Conservation (phyloP, 2,888 invertebrate species). For the Acrobasis repandana region DNA sequence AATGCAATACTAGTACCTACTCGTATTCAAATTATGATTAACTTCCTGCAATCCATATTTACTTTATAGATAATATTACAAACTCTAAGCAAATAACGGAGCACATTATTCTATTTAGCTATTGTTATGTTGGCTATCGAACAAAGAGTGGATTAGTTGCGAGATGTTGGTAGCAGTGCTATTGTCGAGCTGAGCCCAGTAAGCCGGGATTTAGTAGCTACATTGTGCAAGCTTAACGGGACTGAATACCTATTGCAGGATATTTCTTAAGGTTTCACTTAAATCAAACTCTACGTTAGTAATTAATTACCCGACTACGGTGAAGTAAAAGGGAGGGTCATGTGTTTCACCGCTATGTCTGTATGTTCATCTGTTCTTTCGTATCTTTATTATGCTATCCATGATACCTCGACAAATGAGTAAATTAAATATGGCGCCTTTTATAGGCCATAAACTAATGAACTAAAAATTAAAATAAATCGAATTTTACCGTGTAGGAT, state of each 20-base stretch:
- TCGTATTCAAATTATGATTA: background rate
- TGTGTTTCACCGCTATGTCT: too few relatives aligned
- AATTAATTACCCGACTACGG: too few relatives aligned
- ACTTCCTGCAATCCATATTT: background rate
- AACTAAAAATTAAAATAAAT: too few relatives aligned
- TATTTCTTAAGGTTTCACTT: background rate
- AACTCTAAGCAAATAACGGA: background rate
- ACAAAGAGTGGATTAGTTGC: conserved; percentile 11
- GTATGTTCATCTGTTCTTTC: too few relatives aligned
- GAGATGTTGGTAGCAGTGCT: conserved; percentile 3
- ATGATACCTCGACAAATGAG: too few relatives aligned
- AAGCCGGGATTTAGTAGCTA: conserved; percentile 1
- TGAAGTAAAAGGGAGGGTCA: too few relatives aligned
- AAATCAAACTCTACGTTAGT: too few relatives aligned
- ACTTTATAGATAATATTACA: conserved; percentile 1
- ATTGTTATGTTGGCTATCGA: conserved; percentile 13
- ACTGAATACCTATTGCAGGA: background rate
- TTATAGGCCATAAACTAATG: too few relatives aligned
- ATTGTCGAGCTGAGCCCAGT: conserved; percentile 3
- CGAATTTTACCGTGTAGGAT: too few relatives aligned
- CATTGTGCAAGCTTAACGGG: conserved; percentile 8
- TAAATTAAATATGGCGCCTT: too few relatives aligned
- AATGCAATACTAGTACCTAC: too few relatives aligned
- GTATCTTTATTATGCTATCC: too few relatives aligned
- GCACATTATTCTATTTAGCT: background rate